Evolutionary conservation across 2,797 vertebrate species (phyloP).

Genomic region (Typhlichthys subterraneus): DNA sequence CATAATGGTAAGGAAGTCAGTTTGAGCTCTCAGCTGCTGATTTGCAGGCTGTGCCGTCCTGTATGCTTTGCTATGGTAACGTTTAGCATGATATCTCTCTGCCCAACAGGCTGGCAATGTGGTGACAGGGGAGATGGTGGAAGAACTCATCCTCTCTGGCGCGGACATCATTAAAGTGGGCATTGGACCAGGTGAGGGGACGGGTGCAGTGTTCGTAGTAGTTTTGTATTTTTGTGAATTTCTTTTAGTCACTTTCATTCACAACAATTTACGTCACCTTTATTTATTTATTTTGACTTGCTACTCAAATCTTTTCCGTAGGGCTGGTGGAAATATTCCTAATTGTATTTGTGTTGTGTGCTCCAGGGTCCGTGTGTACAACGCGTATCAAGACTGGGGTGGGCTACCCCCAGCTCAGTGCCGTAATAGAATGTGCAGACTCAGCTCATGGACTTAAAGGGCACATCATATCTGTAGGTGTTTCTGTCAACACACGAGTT

Average conservation of each 20-base stretch:
- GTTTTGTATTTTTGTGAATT: not conserved
- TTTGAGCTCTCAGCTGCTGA: not conserved
- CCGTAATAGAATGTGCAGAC: slow-evolving; percentile 97
- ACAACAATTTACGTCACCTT: too few species aligned
- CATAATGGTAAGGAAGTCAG: slow-evolving; percentile 87
- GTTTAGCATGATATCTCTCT: not conserved
- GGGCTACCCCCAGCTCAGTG: slow-evolving; percentile 97
- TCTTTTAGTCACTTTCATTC: not conserved
- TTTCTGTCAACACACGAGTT: not conserved
- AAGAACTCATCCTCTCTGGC: slow-evolving; percentile 95
- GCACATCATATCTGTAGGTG: slow-evolving; percentile 97
- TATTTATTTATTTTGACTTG: too few species aligned
- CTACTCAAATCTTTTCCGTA: too few species aligned
- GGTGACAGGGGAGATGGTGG: slow-evolving; percentile 99
- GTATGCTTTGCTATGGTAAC: not conserved
- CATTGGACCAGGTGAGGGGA: slow-evolving; percentile 91
- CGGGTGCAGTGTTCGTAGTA: not conserved
- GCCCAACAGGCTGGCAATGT: slow-evolving; percentile 92
- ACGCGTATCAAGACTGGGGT: slow-evolving; percentile 98
- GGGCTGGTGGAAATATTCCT: too few species aligned
- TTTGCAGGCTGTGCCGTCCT: not conserved
- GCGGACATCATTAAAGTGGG: slow-evolving; percentile 99
- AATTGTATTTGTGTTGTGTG: slow-evolving; percentile 13
- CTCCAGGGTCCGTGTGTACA: slow-evolving; percentile 94
- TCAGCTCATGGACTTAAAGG: slow-evolving; percentile 97